Percentiles rank a stretch among this genome's conserved stretches.
These are phyloP conservation scores for Cisticola juncidis DNA, from an alignment of 2,113 vertebrate genomes.

Conservation along the genomic window DNA sequence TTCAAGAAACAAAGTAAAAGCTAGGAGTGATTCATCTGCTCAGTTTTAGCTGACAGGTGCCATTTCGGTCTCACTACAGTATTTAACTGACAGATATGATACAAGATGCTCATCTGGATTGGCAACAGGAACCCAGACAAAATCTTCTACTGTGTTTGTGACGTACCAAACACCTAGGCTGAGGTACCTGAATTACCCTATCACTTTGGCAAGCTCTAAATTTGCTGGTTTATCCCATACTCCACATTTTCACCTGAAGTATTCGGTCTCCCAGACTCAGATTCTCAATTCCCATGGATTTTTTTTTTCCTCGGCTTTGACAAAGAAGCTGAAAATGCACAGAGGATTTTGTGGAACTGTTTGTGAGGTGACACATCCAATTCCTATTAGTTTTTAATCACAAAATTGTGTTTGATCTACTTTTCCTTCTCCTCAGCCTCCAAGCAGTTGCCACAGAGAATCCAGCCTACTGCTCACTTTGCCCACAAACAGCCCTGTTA, in stretches of 20 bases:
- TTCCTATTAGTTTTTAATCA: not conserved
- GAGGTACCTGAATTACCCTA: not conserved
- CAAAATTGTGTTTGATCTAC: not conserved
- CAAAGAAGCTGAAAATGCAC: not conserved
- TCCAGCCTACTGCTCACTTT: not conserved
- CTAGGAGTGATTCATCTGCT: not conserved
- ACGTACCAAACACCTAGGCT: not conserved
- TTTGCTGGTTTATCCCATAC: not conserved
- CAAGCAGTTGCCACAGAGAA: not conserved
- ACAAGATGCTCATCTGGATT: not conserved
- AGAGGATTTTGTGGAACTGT: not conserved
- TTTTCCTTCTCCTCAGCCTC: not conserved
- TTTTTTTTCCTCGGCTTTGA: rapidly evolving
- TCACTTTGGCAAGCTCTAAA: not conserved
- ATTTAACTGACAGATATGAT: not conserved
- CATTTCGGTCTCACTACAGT: not conserved
- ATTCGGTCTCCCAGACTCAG: not conserved
- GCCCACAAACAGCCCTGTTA: not conserved
- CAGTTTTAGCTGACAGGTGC: not conserved
- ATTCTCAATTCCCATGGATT: not conserved
- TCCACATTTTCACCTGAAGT: not conserved
- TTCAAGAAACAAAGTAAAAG: not conserved
- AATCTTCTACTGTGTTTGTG: not conserved
- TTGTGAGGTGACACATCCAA: not conserved
- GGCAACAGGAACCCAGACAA: not conserved